phyloP scores from a whole-genome alignment of 2,888 invertebrate genomes.

The Hypselothyrea guttata region DNA sequence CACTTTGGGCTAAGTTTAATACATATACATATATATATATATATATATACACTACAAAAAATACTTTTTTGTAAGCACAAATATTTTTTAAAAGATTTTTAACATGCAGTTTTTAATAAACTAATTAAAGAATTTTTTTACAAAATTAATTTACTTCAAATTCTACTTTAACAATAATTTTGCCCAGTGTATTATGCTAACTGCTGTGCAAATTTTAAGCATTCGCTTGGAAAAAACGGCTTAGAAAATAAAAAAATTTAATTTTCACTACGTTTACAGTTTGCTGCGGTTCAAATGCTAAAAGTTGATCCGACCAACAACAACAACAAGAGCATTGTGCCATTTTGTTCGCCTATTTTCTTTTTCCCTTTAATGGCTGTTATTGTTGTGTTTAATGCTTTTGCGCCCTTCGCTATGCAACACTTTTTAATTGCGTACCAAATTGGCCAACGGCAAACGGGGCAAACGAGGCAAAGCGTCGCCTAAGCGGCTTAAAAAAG shows the following conservation, averaged over 20 bases:
- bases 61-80: too few species aligned
- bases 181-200: not conserved
- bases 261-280: conserved; percentile 16
- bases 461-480: conserved; percentile 21
- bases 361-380: conserved; percentile 7
- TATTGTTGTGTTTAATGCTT: conserved; percentile 27
- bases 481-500: conserved; percentile 62
- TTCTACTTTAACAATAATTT: too few species aligned
- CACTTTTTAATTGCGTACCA: conserved; percentile 59
- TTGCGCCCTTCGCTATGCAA: conserved; percentile 45
- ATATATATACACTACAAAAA: too few species aligned
- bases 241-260: conserved; percentile 28
- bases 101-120: too few species aligned
- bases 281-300: conserved; percentile 15
- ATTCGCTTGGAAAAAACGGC: conserved; percentile 3
- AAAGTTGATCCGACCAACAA: conserved; percentile 21
- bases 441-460: conserved; percentile 33
- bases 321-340: conserved; percentile 1
- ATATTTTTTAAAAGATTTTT: too few species aligned
- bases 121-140: too few species aligned
- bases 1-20: not conserved
- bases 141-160: too few species aligned
- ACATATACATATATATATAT: too few species aligned
- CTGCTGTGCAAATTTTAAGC: too few species aligned
- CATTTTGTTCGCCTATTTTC: not conserved